Base-by-base conservation (phyloP, 2,113 vertebrate genomes). In the Pygathrix nemaeus region DNA sequence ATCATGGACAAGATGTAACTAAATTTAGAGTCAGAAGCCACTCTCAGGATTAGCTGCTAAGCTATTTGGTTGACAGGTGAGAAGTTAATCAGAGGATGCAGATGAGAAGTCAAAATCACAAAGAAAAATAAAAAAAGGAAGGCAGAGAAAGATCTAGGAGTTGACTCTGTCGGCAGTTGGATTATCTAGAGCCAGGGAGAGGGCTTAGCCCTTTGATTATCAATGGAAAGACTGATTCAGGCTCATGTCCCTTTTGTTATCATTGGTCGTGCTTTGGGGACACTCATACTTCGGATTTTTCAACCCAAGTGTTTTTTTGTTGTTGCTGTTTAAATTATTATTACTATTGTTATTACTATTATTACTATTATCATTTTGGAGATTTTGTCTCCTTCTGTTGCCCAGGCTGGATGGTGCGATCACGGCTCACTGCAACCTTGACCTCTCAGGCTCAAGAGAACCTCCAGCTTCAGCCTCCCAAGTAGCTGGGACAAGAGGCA, bases 121-220 rank as follows among this genome's bases (percentile, higher is more conserved):
- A 72, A 61, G 2, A 12, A 52, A 30, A 45, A 66, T 1, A 0
- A 20, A 35, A 73, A 27, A 14, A 1, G 20, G 2, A 72, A 75
- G 8, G 45, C 6, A 79, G 23, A 27, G 7, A 32, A 80, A 23
- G 1, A 32, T 55, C 4, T n/a, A 48, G 21, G 14, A 40, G n/a
- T 4, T 27, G 2, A 57, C 11, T 59, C 35, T 11, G 17, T 70
- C 30, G 78, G 18, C 21, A 57, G 14, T 0, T 57, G 30, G 16
- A 9, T 48, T 43, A 57, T 52, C 23, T 25, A 13, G 45, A 86
- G 21, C 9, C 43, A 45, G 43, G 48, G 14, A 11, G 2, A 64
- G 16, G 21, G 7, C 32, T 18, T 9, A 30, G 14, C 2, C 9
- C 4, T 7, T 5, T 2, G 8, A 30, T 27, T 14, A 2, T 25